A percentile compares a stretch with the other conserved stretches of the same genome.
phyloP scores from a whole-genome alignment of 2,113 vertebrate species.

The Plotosus lineatus region DNA sequence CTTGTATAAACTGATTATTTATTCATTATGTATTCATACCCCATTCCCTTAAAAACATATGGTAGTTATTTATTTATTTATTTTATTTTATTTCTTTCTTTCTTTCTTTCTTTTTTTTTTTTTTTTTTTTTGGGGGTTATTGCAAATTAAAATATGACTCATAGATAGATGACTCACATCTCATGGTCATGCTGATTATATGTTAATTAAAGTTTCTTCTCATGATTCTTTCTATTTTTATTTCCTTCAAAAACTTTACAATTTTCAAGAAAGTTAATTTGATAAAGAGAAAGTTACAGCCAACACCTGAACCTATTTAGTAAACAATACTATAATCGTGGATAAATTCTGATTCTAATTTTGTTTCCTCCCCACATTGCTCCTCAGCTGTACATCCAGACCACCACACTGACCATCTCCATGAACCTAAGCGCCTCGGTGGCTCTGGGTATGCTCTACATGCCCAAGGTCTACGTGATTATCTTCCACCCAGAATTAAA shows the following conservation, averaged over 20 bases:
- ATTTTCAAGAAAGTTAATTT: not conserved
- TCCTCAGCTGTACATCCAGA: slow-evolving; percentile 94
- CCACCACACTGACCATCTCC: slow-evolving; percentile 94
- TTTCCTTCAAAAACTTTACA: not conserved
- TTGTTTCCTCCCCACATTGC: slow-evolving; percentile 44
- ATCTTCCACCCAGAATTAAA: slow-evolving; percentile 97
- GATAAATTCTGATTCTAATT: not conserved
- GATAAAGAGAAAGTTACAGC: not conserved
- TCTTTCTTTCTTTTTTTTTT: not conserved
- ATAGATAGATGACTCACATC: too few relatives aligned
- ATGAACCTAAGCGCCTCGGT: slow-evolving; percentile 97
- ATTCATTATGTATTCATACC: not conserved
- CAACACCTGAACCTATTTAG: not conserved
- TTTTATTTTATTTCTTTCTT: not conserved
- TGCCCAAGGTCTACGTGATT: slow-evolving; percentile 99
- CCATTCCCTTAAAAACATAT: not conserved
- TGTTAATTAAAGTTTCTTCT: too few relatives aligned
- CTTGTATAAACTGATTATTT: not conserved
- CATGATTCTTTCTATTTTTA: too few relatives aligned
- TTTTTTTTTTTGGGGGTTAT: too few relatives aligned
- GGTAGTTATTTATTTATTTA: not conserved
- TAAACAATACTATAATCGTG: not conserved
- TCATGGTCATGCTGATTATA: too few relatives aligned
- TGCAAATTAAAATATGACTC: too few relatives aligned
- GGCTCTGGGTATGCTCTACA: slow-evolving; percentile 95